These are phyloP conservation scores for Napeogenes sylphis DNA, from an alignment of 2,888 invertebrate species.

Conservation along the genomic window DNA sequence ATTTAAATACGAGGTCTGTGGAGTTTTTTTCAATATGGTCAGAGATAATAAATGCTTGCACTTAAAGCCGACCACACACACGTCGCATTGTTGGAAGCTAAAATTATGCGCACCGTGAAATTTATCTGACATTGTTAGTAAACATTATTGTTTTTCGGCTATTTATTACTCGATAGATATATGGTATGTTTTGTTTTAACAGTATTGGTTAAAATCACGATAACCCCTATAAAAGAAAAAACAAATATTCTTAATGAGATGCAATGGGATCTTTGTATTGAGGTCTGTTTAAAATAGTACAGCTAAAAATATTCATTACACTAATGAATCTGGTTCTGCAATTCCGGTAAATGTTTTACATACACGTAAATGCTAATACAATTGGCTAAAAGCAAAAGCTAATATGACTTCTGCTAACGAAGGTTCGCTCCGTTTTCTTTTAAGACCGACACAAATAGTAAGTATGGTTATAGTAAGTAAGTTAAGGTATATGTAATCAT, in stretches of 20 bases:
- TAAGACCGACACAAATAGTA: neutral
- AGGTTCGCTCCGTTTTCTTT: slow-evolving; percentile 4
- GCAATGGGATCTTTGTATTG: too few species aligned
- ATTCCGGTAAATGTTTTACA: slow-evolving; percentile 19
- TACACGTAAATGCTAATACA: slow-evolving; percentile 20
- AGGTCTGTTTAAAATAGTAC: too few species aligned
- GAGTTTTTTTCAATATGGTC: neutral
- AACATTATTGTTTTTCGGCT: slow-evolving; percentile 2
- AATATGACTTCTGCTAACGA: slow-evolving; percentile 17
- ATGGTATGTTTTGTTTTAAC: neutral
- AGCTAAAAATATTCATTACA: too few species aligned
- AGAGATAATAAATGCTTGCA: neutral
- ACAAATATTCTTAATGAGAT: neutral
- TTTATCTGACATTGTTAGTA: slow-evolving; percentile 13
- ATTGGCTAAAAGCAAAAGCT: slow-evolving; percentile 22
- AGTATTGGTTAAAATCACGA: neutral
- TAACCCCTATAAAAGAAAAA: neutral
- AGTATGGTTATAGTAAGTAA: neutral
- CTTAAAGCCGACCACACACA: neutral
- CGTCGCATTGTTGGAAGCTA: slow-evolving; percentile 8
- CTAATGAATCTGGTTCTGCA: neutral
- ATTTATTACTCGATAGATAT: neutral
- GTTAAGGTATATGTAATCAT: neutral
- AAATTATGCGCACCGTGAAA: slow-evolving; percentile 1
- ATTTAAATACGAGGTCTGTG: too few species aligned